Conservation (phyloP, 2,888 invertebrate genomes). For the Drosophila mayaguana region DNA sequence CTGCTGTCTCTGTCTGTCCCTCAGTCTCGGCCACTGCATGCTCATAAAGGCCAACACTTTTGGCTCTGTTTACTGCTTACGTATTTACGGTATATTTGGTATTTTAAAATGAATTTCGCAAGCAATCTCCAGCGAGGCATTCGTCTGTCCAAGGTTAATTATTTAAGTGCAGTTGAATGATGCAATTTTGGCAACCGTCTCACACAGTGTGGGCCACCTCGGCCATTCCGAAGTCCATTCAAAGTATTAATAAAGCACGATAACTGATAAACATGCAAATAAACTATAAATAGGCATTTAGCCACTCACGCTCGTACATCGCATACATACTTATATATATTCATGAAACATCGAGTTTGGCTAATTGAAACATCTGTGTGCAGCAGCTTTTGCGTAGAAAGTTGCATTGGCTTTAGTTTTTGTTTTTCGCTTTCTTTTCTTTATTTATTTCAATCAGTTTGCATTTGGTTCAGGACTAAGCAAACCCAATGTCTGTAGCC, state of each 20-base stretch:
- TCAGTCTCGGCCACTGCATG: neutral
- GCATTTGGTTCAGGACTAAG: slow-evolving; percentile 47
- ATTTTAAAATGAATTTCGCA: slow-evolving; percentile 15
- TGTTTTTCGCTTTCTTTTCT: neutral
- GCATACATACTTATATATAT: slow-evolving; percentile 34
- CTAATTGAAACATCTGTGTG: slow-evolving; percentile 62
- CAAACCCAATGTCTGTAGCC: slow-evolving; percentile 69
- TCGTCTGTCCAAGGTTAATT: slow-evolving; percentile 31
- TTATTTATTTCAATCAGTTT: neutral
- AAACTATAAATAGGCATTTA: slow-evolving; percentile 65
- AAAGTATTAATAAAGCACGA: slow-evolving; percentile 55
- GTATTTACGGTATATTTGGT: slow-evolving; percentile 11
- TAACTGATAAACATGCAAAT: slow-evolving; percentile 24
- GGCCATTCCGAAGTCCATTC: slow-evolving; percentile 39
- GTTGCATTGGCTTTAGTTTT: slow-evolving; percentile 27
- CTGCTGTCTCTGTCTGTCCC: neutral
- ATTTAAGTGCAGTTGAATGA: slow-evolving; percentile 28
- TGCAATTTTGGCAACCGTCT: slow-evolving; percentile 31
- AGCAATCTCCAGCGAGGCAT: slow-evolving; percentile 21
- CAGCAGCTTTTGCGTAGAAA: slow-evolving; percentile 28
- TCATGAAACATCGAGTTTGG: slow-evolving; percentile 53
- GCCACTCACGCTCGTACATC: slow-evolving; percentile 34
- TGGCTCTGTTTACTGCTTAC: slow-evolving; percentile 26
- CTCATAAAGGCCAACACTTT: neutral
- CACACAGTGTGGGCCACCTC: slow-evolving; percentile 16